A percentile compares a stretch with the other conserved stretches of the same genome.
phyloP scores from a whole-genome alignment of 2,888 invertebrate species.

The Lottia scabra region DNA sequence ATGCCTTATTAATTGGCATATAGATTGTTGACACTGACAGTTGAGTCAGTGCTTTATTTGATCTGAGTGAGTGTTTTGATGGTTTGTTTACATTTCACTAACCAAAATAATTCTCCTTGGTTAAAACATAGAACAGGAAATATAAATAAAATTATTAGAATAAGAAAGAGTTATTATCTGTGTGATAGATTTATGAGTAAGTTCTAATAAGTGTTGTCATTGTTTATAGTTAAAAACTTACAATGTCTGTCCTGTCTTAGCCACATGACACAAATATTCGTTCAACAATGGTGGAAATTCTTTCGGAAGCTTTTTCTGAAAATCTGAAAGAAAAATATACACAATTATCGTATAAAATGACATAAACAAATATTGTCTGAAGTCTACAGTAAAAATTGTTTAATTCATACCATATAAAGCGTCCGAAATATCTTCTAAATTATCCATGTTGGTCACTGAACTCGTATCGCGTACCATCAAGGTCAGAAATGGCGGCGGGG shows the following conservation, averaged over 20 bases:
- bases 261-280: conserved; percentile 89
- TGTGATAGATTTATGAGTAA: background rate
- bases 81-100: too few relatives aligned
- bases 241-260: conserved; percentile 92
- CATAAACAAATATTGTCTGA: background rate
- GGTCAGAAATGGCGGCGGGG: conserved; percentile 47
- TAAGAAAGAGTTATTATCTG: too few relatives aligned
- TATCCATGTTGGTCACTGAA: conserved; percentile 52
- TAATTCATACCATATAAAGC: conserved; percentile 51
- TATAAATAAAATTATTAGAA: too few relatives aligned
- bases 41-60: too few relatives aligned
- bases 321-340: conserved; percentile 51
- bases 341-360: background rate
- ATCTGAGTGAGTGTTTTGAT: too few relatives aligned
- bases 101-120: background rate
- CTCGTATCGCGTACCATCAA: conserved; percentile 32
- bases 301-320: conserved; percentile 78
- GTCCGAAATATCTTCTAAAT: conserved; percentile 59
- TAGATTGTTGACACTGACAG: background rate
- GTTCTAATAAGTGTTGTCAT: background rate
- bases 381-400: background rate
- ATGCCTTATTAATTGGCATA: background rate
- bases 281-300: conserved; percentile 90
- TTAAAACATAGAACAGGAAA: background rate
- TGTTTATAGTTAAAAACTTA: conserved; percentile 39